phyloP scores from a whole-genome alignment of 2,888 invertebrate genomes.

The Buathra laborator region DNA sequence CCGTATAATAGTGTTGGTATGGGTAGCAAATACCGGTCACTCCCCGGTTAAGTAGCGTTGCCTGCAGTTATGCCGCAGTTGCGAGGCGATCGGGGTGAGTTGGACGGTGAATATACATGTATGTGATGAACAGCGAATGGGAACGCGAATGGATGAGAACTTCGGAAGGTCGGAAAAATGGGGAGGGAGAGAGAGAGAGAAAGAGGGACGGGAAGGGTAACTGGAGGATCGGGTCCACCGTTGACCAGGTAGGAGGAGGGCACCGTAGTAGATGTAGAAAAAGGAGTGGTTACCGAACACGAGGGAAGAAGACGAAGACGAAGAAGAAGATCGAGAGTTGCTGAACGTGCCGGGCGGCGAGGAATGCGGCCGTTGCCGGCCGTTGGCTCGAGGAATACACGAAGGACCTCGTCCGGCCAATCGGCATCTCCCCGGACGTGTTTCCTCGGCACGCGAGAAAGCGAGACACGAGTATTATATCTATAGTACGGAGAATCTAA shows the following conservation, averaged over 20 bases:
- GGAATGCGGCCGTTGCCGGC: conserved; percentile 79
- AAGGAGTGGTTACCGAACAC: conserved; percentile 48
- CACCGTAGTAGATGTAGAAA: conserved; percentile 50
- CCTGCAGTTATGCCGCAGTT: conserved; percentile 17
- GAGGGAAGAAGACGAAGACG: conserved; percentile 34
- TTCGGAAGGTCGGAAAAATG: background rate
- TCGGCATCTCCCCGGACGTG: conserved; percentile 73
- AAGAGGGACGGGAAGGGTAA: background rate
- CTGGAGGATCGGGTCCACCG: conserved; percentile 39
- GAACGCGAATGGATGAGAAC: conserved; percentile 15
- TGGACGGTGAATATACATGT: conserved; percentile 18
- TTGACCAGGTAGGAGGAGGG: conserved; percentile 51
- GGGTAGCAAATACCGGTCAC: conserved; percentile 38
- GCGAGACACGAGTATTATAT: conserved; percentile 40
- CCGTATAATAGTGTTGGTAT: background rate
- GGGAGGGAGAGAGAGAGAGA: background rate
- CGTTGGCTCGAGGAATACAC: conserved; percentile 73
- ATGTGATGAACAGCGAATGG: conserved; percentile 29
- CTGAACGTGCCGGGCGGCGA: conserved; percentile 71
- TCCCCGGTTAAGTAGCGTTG: conserved; percentile 6
- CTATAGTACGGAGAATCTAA: background rate
- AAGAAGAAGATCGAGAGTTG: conserved; percentile 59
- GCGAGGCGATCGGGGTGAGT: conserved; percentile 39
- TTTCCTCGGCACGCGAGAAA: conserved; percentile 65
- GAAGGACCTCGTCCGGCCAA: conserved; percentile 76